Evolutionary conservation across 2,113 vertebrate species (phyloP), one percentile per base, ranked within the genome.

Genomic region (Cygnus atratus): DNA sequence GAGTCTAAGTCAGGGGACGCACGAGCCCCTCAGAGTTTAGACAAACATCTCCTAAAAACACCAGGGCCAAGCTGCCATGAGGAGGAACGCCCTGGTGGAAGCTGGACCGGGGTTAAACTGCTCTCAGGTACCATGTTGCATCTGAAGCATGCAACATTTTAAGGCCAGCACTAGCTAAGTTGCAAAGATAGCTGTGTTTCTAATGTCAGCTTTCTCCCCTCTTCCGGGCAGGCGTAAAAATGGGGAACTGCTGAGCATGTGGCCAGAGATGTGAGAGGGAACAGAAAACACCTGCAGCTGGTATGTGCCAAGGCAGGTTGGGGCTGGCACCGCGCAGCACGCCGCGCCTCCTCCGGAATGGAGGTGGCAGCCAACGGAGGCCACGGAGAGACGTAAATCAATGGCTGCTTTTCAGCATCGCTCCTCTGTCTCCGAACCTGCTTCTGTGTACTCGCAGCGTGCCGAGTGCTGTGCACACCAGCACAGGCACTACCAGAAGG

Each of bases 21-120:
- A 90, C 46, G 75, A 92, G 63, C 9, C 28, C 67, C 63, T 33
- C 44, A 41, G 31, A 88, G 25, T 28, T 77, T 43, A 66, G 88
- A 88, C 13, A 87, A 87, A 93, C 70, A 57, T 44, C 13, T 88
- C 50, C 71, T 65, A 80, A 86, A 92, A 92, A 88, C 66, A 68
- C 29, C 75, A 39, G 21, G 39, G 79, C 29, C n/a, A 54, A 73
- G 48, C 11, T 0, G 6, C 66, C 70, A 35, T 5, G 7, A 79
- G 22, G 57, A 81, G 68, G 37, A 87, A 81, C 1, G 5, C 21
- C 44, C 31, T 22, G 5, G 21, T 52, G 46, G 35, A 44, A 87
- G 35, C 35, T 25, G 16, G 46, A 11, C 46, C 3, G 20, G 50
- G 1, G 2, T 12, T 62, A 50, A 43, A 7, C 37, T 46, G 65